Evolutionary conservation across 1,140 invertebrate species (phyloP).

Genomic region (Capitella teleta): DNA sequence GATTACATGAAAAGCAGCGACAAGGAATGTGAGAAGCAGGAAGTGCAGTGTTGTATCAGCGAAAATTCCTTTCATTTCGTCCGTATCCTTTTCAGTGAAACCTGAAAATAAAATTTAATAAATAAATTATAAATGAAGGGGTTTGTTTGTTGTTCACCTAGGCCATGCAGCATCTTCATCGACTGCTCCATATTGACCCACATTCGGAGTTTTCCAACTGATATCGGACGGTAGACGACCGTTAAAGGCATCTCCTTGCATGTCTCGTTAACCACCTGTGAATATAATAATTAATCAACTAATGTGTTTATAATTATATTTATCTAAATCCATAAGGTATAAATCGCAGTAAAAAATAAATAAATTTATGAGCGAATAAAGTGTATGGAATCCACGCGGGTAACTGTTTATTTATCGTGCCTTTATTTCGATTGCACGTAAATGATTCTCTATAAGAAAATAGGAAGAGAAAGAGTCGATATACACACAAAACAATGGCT

Average conservation of each 20-base stretch:
- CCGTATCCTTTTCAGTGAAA: conserved; percentile 85
- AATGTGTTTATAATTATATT: neutral
- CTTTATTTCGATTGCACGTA: neutral
- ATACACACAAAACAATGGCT: too few relatives aligned
- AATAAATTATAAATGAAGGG: neutral
- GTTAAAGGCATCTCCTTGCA: conserved; percentile 29
- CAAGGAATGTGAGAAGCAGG: conserved; percentile 79
- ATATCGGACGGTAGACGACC: conserved; percentile 42
- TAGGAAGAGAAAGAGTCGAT: too few relatives aligned
- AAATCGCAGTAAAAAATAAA: neutral
- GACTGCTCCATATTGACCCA: conserved; percentile 69
- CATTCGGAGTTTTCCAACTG: conserved; percentile 50
- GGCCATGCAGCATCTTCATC: conserved; percentile 53
- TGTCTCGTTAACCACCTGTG: conserved; percentile 28
- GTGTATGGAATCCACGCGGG: too few relatives aligned
- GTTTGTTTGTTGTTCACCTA: conserved; percentile 20
- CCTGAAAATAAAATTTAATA: conserved; percentile 44
- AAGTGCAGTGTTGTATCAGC: conserved; percentile 90
- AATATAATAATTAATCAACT: conserved; percentile 3
- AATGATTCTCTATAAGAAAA: neutral
- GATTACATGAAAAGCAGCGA: conserved; percentile 87
- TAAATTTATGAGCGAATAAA: neutral
- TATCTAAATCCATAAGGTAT: neutral
- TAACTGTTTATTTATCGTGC: neutral
- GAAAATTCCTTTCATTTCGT: conserved; percentile 94